Evolutionary conservation across 2,113 vertebrate genomes (phyloP).

Genomic region (Aix galericulata): DNA sequence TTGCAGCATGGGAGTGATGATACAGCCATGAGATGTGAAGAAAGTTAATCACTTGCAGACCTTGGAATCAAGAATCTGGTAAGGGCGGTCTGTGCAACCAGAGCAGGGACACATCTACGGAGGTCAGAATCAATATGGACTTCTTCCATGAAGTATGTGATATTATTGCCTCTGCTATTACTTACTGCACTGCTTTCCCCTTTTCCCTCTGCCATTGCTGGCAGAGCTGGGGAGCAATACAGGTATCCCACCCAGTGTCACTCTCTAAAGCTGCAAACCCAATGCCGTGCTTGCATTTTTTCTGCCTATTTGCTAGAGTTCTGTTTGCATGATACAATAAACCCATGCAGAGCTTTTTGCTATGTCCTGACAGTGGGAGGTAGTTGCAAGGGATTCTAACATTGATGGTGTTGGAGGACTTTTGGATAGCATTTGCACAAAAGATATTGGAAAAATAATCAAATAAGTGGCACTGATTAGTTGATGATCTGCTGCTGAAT

Average conservation of each 20-base stretch:
- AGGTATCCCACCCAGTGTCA: not conserved
- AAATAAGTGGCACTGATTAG: constrained; percentile 8
- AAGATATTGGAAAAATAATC: not conserved
- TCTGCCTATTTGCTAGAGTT: not conserved
- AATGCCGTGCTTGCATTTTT: not conserved
- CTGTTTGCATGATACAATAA: not conserved
- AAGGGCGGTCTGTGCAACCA: rapidly evolving
- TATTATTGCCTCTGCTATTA: not conserved
- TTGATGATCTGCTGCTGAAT: constrained; percentile 34
- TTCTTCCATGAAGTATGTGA: too few species aligned
- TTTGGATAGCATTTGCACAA: not conserved
- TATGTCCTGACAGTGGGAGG: not conserved
- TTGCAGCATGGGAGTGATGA: not conserved
- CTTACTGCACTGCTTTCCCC: rapidly evolving
- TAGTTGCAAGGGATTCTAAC: not conserved
- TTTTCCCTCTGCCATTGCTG: too few species aligned
- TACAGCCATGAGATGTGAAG: not conserved
- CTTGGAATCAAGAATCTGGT: rapidly evolving
- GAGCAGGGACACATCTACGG: not conserved
- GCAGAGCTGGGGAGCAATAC: rapidly evolving
- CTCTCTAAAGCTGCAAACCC: rapidly evolving
- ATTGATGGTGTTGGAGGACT: rapidly evolving
- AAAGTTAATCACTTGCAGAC: not conserved
- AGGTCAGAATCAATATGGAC: rapidly evolving
- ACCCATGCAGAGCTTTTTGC: not conserved